Conservation (phyloP, 2,113 vertebrate genomes). For the Pipra filicauda region DNA sequence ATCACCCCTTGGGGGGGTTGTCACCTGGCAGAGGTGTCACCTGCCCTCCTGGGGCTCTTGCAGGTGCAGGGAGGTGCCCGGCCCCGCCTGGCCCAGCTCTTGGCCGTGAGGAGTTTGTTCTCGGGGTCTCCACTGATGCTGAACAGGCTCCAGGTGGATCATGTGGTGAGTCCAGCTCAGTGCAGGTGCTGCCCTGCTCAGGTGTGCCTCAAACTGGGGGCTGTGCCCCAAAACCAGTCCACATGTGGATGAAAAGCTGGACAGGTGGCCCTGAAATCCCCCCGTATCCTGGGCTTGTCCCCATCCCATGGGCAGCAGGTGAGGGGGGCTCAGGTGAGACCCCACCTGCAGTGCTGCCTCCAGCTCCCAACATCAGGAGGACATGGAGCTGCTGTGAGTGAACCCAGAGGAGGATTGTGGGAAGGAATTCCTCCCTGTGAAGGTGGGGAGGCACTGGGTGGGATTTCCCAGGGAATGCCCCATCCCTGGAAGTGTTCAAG, state of each 20-base stretch:
- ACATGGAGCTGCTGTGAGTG: background rate
- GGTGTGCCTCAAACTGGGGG: background rate
- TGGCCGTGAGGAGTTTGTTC: constrained; percentile 78
- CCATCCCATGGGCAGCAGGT: background rate
- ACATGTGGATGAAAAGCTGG: fast-evolving
- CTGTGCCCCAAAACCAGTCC: background rate
- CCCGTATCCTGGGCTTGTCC: background rate
- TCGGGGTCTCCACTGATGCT: constrained; percentile 77
- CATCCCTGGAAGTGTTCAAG: background rate
- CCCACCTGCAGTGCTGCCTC: background rate
- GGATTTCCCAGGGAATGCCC: background rate
- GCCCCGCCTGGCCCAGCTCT: constrained; percentile 77
- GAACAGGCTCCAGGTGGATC: constrained; percentile 56
- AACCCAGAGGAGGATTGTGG: background rate
- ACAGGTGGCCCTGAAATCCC: background rate
- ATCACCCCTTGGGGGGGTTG: fast-evolving
- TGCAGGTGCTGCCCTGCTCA: fast-evolving
- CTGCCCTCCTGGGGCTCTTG: background rate
- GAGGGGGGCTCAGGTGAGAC: background rate
- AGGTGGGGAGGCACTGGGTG: background rate
- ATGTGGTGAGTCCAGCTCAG: constrained; percentile 77
- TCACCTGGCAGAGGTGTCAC: background rate
- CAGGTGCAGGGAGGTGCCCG: constrained; percentile 83
- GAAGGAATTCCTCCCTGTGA: background rate
- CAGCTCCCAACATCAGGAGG: background rate